Conservation (phyloP, 2,888 invertebrate genomes). For the Drosophila parthenogenetica region DNA sequence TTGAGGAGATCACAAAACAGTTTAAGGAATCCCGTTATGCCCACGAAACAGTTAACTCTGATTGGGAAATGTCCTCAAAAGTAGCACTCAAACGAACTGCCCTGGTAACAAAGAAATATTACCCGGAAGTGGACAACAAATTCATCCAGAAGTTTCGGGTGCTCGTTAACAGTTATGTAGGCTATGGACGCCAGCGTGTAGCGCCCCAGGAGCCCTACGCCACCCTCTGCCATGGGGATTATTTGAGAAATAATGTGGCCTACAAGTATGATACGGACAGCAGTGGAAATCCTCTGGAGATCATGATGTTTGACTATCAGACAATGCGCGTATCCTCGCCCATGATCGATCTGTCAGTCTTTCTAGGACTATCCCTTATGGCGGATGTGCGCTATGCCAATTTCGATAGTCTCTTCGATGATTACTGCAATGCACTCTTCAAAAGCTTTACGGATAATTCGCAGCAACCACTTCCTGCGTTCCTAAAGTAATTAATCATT, state of each 20-base stretch:
- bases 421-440: conserved; percentile 74
- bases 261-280: conserved; percentile 75
- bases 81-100: conserved; percentile 51
- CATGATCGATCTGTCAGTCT: conserved; percentile 82
- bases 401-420: conserved; percentile 79
- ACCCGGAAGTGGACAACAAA: conserved; percentile 66
- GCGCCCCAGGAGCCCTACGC: conserved; percentile 81
- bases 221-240: conserved; percentile 84
- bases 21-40: conserved; percentile 79
- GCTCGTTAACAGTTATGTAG: conserved; percentile 41
- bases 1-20: conserved; percentile 57
- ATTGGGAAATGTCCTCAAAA: conserved; percentile 48
- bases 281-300: conserved; percentile 66
- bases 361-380: conserved; percentile 76
- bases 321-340: conserved; percentile 83
- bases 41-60: conserved; percentile 40
- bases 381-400: conserved; percentile 74
- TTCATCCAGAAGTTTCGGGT: conserved; percentile 69
- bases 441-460: conserved; percentile 50
- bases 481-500: conserved; percentile 65
- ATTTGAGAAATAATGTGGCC: conserved; percentile 84
- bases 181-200: conserved; percentile 71
- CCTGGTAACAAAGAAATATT: conserved; percentile 50
- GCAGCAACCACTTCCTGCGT: conserved; percentile 65
- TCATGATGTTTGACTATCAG: conserved; percentile 85